Base-by-base conservation (phyloP, 2,113 vertebrate genomes). In the Marcusenius ussheri region DNA sequence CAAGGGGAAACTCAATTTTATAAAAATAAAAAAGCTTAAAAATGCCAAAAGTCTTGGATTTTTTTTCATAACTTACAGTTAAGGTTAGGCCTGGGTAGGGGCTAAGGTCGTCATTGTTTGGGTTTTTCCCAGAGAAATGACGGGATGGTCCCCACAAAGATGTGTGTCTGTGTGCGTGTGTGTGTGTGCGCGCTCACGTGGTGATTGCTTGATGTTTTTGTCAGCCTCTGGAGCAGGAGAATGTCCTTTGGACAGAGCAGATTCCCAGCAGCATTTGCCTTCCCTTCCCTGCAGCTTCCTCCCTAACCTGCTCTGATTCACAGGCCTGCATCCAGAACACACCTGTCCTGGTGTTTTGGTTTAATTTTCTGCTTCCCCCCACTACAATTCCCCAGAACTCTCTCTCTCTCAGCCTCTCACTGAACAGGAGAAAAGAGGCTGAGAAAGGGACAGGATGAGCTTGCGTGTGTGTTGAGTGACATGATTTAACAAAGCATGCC, bases 261-360 rank as follows among this genome's bases (percentile, higher is more conserved):
- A 89, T 90, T 91, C 90, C 90, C 47, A 74, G 21, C 50, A 70
- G n/a, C n/a, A 42, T 83, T 86, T 31, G 84, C 39, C 50, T 53
- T 10, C 1, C 50, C 15, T 87, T 49, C 45, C n/a, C 24, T 3
- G 83, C 50, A 9, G 83, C 50, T 39, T 56, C 47, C 85, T 53
- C 27, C 27, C 11, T 53, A 49, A 24, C 27, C 50, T 39, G n/a
- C 49, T 87, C 31, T 56, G 47, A 19, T 87, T 17, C 85, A 39
- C n/a, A 87, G 50, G 8, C 27, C 5, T 87, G 85, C 31, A 0
- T n/a, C 15, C 85, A 31, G 49, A 24, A 53, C n/a, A 53, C 5
- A 27, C 85, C 85, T 27, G 56, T 27, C 50, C 31, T 56, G 50
- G 21, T 87, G 24, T 53, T 87, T 27, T 53, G 24, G 11, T 31